Evolutionary conservation across 2,113 vertebrate genomes (phyloP), one percentile per base, ranked within the genome.

Genomic region (Lipophrys pholis): DNA sequence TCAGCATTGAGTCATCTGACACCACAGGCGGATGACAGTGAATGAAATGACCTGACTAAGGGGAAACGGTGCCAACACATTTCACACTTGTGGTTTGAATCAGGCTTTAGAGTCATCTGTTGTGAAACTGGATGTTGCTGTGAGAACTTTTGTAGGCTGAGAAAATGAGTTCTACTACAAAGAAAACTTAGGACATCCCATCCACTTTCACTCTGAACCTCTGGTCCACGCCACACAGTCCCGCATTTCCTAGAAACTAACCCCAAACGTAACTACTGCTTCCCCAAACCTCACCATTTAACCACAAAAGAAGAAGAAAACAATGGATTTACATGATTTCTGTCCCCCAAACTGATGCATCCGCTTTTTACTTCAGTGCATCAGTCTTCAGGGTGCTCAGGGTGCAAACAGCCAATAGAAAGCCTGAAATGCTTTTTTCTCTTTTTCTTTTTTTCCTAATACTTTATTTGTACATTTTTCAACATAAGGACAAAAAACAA

Each of bases 81-180:
- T 79, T 21, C 11, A 11, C 60, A 35, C 5, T 6, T 76, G 84
- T 73, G 85, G 89, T 89, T 87, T 89, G 21, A 69, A 89, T 91
- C 87, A 46, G 53, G 53, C 84, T 77, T 69, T 46, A 69, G 8
- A 72, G 53, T 66, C 11, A 4, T 36, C 48, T 81, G 30, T 10
- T 71, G 11, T 63, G 78, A 73, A 76, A 76, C 81, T 67, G 36
- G 9, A 59, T 73, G 16, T 1, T 1, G 6, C 11, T 8, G 38
- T 53, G 40, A 60, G 55, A 78, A 5, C 15, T 11, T 64, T 14
- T 38, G 14, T 3, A 59, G 50, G 12, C 12, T 75, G 67, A 59
- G 72, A 72, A 82, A 73, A 61, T 77, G 15, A 7, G 8, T 78
- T 75, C 55, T 56, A 65, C 38, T 70, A 73, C 62, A 60, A 58